Percentiles rank a stretch among this genome's conserved stretches.
These are phyloP conservation scores for Onychomys leucogaster DNA, from an alignment of 2,797 vertebrate genomes.

Conservation along the genomic window DNA sequence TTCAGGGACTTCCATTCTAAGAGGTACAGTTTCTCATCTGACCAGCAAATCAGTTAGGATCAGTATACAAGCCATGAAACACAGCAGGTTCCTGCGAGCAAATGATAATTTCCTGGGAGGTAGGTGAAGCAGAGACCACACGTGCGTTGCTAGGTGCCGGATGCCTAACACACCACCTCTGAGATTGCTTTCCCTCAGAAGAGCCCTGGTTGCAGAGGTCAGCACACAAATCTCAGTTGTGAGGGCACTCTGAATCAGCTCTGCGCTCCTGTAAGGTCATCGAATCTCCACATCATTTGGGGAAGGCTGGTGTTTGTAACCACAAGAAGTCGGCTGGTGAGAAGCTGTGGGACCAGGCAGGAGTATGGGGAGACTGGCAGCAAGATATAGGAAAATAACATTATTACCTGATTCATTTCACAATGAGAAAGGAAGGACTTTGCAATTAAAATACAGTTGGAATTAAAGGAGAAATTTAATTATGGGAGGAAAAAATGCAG, in stretches of 20 bases:
- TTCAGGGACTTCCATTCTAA: background rate
- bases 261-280: background rate
- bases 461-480: background rate
- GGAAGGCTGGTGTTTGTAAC: background rate
- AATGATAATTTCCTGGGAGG: background rate
- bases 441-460: background rate
- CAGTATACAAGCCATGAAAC: background rate
- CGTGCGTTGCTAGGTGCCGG: background rate
- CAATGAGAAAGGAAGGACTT: background rate
- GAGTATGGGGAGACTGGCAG: background rate
- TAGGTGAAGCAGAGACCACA: too few species aligned
- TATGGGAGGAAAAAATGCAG: background rate
- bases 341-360: background rate
- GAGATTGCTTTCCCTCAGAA: too few species aligned
- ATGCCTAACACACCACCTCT: background rate
- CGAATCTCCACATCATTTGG: background rate
- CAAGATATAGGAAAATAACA: background rate
- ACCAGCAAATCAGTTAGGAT: background rate
- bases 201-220: background rate
- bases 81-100: background rate
- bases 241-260: background rate
- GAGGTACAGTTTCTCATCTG: fast-evolving
- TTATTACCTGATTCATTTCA: background rate
- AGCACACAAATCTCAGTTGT: background rate
- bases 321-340: background rate